Base-by-base conservation (phyloP, 2,113 vertebrate genomes). In the Macaca nemestrina region DNA sequence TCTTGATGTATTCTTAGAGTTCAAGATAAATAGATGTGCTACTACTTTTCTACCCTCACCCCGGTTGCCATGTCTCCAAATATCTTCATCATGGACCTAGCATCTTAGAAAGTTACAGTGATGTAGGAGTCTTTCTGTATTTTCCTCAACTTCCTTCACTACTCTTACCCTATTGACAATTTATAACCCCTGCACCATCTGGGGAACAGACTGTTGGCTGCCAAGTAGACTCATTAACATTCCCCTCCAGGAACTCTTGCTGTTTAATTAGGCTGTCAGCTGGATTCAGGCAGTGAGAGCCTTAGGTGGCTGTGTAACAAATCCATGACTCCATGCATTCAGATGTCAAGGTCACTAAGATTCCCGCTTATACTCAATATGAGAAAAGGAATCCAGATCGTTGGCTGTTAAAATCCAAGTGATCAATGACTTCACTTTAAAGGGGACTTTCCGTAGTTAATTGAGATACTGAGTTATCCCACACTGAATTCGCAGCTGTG, bases 141-240 rank as follows among this genome's bases (percentile, higher is more conserved):
- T 73, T 92, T 75, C 85, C 20, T 1, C 0, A 40, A 87, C 3
- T 43, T 95, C 18, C 75, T 57, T 97, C 92, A 95, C 82, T 97
- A 72, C 78, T 97, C 86, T 80, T 97, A 95, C 80, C 86, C 95
- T 97, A 43, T 96, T 97, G 72, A 96, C 95, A 95, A 30, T 97
- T 96, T 97, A 98, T 98, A 98, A 98, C 98, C 94, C 81, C 86
- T 97, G 95, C 85, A 93, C 94, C 96, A 98, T 96, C 98, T 96
- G 92, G 95, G 87, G 88, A 98, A 94, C 96, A 95, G 97, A 80
- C 91, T 97, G 70, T 86, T 88, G 97, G 45, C 90, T 98, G 92
- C 97, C 93, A 98, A 96, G 95, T 95, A 98, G 91, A 50, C 96
- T 98, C 95, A 97, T 98, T 98, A 98, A 96, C 96, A 97, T 98